Base-by-base conservation (phyloP, 1,140 invertebrate species). In the Saxidomus purpurata region DNA sequence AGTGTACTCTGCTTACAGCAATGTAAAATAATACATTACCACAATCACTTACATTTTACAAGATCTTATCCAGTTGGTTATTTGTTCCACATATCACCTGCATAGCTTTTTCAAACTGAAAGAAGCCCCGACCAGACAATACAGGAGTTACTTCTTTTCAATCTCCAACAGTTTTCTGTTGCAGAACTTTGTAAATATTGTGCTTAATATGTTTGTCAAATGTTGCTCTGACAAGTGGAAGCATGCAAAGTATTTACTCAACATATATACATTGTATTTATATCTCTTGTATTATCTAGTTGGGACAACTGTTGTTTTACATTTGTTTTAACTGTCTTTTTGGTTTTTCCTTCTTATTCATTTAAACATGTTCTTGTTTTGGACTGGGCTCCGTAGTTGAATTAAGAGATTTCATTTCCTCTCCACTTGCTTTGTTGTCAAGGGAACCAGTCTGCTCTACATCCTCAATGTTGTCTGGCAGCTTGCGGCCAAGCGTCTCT, bases 391-490 rank as follows among this genome's bases (percentile, higher is more conserved):
- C 69, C 31, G 19, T 11, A 47, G 1, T 47, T 36, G 43, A 55
- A 85, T 85, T 74, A 1, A 87, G 28, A 28, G 28, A 43, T 34
- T 87, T 87, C 71, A 87, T 87, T 28, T 87, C 84, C 43, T 87
- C 71, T 34, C 49, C 81, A 76, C 49, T n/a, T 31, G 3, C 81
- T 28, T 59, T 28, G 36, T 31, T 52, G 34, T 52, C 22, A 19
- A 40, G 61, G 9, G 43, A 76, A 74, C 67, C 34, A 11, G 55
- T 36, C 36, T 76, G 59, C 71, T 93, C 92, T 2, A 91, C 95
- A 79, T 97, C 96, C 11, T 96, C 95, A 9, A 97, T 94, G 17
- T 96, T 97, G 89, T 97, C 96, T 8, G 96, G 95, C 0, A 97
- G 93, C 38, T 96, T 95, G 43, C 95, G 94, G 28, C 96, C 96